Conservation (phyloP, 2,113 vertebrate genomes). For the Regulus satrapa region DNA sequence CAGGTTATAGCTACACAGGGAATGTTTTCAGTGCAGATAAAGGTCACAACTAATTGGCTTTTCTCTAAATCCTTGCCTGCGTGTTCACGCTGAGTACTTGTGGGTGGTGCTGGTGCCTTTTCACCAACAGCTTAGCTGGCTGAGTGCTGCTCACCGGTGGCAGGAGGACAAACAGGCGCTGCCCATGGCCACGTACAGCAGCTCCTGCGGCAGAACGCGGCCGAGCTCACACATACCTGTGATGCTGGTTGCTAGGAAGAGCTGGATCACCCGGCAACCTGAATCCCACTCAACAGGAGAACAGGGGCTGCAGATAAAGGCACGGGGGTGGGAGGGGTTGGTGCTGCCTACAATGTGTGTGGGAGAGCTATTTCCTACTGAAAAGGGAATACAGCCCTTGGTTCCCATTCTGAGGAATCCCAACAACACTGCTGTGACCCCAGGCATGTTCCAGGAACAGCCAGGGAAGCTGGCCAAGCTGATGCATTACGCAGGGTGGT, state of each 20-base stretch:
- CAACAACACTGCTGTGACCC: neutral
- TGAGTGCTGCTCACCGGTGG: neutral
- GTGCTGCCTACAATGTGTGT: neutral
- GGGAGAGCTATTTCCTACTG: neutral
- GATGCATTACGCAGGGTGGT: neutral
- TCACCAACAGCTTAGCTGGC: neutral
- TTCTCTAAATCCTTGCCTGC: slow-evolving; percentile 23
- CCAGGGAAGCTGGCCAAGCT: neutral
- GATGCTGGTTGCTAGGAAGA: slow-evolving; percentile 31
- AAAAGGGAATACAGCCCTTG: neutral
- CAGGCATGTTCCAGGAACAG: neutral
- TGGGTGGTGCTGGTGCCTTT: neutral
- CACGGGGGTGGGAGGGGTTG: neutral
- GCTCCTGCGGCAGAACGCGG: neutral
- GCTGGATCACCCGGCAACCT: neutral
- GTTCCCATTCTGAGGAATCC: neutral
- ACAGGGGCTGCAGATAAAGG: neutral
- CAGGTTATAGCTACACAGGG: neutral
- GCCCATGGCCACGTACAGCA: neutral
- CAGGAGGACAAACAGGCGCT: neutral
- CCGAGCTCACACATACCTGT: neutral
- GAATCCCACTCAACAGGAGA: neutral
- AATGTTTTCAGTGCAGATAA: neutral
- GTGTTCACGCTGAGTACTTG: neutral
- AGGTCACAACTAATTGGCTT: slow-evolving; percentile 43